Base-by-base conservation (phyloP, 2,113 vertebrate species). In the Diadophis punctatus region DNA sequence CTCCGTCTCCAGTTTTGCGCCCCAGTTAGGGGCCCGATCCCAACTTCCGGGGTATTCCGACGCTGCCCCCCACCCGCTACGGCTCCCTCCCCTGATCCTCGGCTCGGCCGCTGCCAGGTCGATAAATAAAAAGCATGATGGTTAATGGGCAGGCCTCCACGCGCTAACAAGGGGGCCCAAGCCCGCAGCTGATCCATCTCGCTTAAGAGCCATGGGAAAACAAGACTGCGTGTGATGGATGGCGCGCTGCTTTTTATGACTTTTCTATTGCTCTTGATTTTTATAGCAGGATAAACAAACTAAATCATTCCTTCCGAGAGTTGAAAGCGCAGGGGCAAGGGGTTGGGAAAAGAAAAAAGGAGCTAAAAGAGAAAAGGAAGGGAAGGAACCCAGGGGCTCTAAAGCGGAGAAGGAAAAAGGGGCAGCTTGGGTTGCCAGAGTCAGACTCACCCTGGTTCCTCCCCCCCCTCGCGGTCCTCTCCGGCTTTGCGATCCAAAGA, bases 191-290 rank as follows among this genome's bases (percentile, higher is more conserved):
- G 98, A 98, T 98, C 98, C 97, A 98, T 98, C 97, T 98, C 97
- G 97, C 97, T 98, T 98, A 97, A 97, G 95, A 96, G 96, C 97
- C 96, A 96, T 97, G 97, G 97, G 97, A 97, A 97, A 97, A 97
- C 97, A 97, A 96, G 97, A 96, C 96, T 96, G n/a, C 96, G 95
- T 96, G 97, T 98, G 98, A 99, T 99, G 98, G 98, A 99, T 98
- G 97, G 98, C 95, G 97, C 97, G 98, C 98, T 98, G 98, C 97
- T 93, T 98, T 99, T 99, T 99, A 98, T 98, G 98, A 98, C 98
- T 99, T 98, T 98, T 98, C 98, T 97, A 98, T 98, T 98, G 98
- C 98, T 98, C 97, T 97, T 97, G 95, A n/a, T n/a, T n/a, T n/a
- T n/a, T n/a, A n/a, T n/a, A n/a, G n/a, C n/a, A n/a, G n/a, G n/a